Conservation (phyloP, 2,797 vertebrate species). For the Sciaenops ocellatus region DNA sequence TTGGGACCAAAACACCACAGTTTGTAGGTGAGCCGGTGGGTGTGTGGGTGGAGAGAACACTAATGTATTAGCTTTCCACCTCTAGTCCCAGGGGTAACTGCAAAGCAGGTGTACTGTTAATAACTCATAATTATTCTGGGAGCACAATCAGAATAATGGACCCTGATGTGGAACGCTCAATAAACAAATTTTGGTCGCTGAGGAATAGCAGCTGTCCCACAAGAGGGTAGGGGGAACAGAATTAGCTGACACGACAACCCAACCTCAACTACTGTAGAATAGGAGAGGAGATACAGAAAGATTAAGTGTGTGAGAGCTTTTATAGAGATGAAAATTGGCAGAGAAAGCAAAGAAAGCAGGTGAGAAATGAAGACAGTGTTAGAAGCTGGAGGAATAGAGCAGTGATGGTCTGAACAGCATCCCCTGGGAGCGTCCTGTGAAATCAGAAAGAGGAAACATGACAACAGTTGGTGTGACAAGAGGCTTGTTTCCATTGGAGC, state of each 20-base stretch:
- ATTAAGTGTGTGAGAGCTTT: slow-evolving; percentile 1
- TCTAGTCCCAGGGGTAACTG: slow-evolving; percentile 49
- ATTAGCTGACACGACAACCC: slow-evolving; percentile 48
- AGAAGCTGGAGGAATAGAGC: slow-evolving; percentile 32
- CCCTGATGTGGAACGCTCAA: slow-evolving; percentile 54
- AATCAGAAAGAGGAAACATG: slow-evolving; percentile 74
- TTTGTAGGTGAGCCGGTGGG: slow-evolving; percentile 11
- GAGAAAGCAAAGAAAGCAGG: slow-evolving; percentile 27
- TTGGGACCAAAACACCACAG: slow-evolving; percentile 16
- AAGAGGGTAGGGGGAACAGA: slow-evolving; percentile 14
- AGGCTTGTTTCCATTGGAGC: slow-evolving; percentile 55
- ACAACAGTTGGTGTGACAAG: slow-evolving; percentile 69
- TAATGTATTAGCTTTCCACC: slow-evolving; percentile 51
- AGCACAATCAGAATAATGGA: slow-evolving; percentile 62
- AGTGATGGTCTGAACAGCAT: slow-evolving; percentile 35
- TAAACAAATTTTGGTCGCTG: slow-evolving; percentile 54
- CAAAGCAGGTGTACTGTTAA: slow-evolving; percentile 72
- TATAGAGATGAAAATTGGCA: slow-evolving; percentile 11
- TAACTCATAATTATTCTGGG: slow-evolving; percentile 66
- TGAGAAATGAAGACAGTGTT: slow-evolving; percentile 27
- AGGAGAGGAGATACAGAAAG: slow-evolving; percentile 22
- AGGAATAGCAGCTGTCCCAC: slow-evolving; percentile 58
- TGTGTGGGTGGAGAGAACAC: slow-evolving; percentile 47
- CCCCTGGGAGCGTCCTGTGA: slow-evolving; percentile 72
- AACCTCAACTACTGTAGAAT: slow-evolving; percentile 49